Conservation (phyloP, 1,140 invertebrate species). For the Hypothenemus hampei region DNA sequence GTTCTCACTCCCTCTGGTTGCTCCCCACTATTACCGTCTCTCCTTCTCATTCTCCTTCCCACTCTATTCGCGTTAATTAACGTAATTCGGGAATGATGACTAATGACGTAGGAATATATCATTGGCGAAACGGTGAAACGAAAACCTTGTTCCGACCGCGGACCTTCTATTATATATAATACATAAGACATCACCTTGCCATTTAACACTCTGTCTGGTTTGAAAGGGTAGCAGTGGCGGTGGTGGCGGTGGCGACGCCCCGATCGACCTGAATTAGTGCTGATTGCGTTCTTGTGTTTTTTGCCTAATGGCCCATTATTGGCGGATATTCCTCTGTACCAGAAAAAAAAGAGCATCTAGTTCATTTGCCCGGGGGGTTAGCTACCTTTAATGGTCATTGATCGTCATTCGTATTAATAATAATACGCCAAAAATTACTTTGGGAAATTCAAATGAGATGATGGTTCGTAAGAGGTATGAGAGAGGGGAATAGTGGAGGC, state of each 20-base stretch:
- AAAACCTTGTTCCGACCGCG: slow-evolving; percentile 32
- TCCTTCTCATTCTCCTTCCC: slow-evolving; percentile 17
- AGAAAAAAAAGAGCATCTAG: slow-evolving; percentile 4
- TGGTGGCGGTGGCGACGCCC: too few species aligned
- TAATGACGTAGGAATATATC: slow-evolving; percentile 39
- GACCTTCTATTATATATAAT: slow-evolving; percentile 33
- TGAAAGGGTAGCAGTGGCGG: slow-evolving; percentile 27
- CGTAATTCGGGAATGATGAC: slow-evolving; percentile 37
- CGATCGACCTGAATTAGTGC: slow-evolving; percentile 23
- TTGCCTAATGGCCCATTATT: slow-evolving; percentile 27
- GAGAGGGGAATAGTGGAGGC: too few species aligned
- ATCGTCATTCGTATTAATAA: too few species aligned
- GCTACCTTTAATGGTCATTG: too few species aligned
- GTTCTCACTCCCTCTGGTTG: slow-evolving; percentile 13
- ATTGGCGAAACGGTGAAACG: slow-evolving; percentile 37
- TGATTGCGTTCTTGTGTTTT: slow-evolving; percentile 29
- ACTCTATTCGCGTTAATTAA: slow-evolving; percentile 27
- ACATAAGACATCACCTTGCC: slow-evolving; percentile 31
- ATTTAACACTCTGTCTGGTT: slow-evolving; percentile 22
- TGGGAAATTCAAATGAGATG: too few species aligned
- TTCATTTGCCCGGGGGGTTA: too few species aligned
- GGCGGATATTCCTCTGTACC: slow-evolving; percentile 17
- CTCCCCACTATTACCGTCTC: slow-evolving; percentile 10
- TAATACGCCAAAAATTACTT: too few species aligned
- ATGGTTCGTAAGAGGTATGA: too few species aligned